Evolutionary conservation across 2,113 vertebrate genomes (phyloP), one percentile per base, ranked within the genome.

Genomic region (Tachysurus vachellii): DNA sequence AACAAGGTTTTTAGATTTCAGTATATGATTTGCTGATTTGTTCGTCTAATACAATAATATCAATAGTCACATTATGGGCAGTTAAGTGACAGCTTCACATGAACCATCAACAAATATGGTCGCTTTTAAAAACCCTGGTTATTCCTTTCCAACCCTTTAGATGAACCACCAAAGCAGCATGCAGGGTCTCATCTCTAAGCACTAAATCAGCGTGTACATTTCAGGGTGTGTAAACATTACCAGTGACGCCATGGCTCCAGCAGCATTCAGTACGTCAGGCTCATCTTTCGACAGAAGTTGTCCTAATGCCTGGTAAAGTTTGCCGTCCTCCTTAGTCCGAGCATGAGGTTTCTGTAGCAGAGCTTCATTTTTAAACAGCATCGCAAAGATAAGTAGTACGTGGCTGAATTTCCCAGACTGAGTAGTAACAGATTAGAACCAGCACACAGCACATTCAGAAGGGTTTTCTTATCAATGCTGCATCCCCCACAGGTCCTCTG

Each of bases 181-280:
- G 66, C 66, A 70, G 31, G 68, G 8, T 9, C 31, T 71, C 16
- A 19, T 44, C 17, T 73, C 70, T 73, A 42, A 73, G 42, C 17
- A 10, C 16, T 21, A 71, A 71, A 71, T 71, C 68, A 70, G 28
- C 19, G 16, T 71, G 50, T 50, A 26, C 71, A 26, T 47, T 75
- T 75, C 42, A 75, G 11, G 11, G 66, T 21, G 21, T 28, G 17
- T 16, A 54, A 61, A 61, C 0, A 5, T 91, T 87, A 92, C 92
- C 91, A 93, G 73, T 21, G 92, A 91, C 47, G 92, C 90, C 36
- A 93, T 82, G 1, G 91, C 86, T 3, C 90, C 92, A 17, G 91
- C 90, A 50, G 90, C 89, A 28, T 93, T 92, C 89, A 88, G 91
- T 56, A 92, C 84, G 44, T 93, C 91, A 6, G 88, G 50, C 23